phyloP scores from a whole-genome alignment of 2,113 vertebrate genomes.

The Chionis minor region DNA sequence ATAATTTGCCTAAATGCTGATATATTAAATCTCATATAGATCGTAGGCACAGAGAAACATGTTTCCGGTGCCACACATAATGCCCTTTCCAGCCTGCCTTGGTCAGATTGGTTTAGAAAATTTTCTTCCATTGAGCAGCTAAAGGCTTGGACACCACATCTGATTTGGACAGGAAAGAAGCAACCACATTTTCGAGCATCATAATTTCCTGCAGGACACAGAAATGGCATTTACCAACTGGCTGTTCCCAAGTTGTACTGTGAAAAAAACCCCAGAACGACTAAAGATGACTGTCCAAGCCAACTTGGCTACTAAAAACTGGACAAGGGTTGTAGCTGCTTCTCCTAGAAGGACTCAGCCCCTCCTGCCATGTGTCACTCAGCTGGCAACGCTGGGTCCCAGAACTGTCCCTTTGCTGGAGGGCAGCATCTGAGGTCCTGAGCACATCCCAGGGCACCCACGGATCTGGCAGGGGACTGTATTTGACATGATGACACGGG shows the following conservation, averaged over 20 bases:
- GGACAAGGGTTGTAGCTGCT: not conserved
- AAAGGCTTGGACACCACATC: not conserved
- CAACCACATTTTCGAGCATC: not conserved
- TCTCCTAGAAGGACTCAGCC: not conserved
- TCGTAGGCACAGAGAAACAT: not conserved
- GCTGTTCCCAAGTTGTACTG: not conserved
- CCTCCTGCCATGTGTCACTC: not conserved
- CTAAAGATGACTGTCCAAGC: not conserved
- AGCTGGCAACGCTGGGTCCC: not conserved
- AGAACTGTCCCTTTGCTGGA: not conserved
- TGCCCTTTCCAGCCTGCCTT: not conserved
- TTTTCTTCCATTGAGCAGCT: not conserved
- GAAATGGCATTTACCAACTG: not conserved
- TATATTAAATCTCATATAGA: not conserved
- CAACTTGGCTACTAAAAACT: not conserved
- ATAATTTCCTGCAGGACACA: not conserved
- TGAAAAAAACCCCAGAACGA: not conserved
- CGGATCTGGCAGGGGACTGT: not conserved
- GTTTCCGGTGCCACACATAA: not conserved
- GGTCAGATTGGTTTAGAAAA: not conserved
- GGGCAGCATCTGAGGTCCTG: not conserved
- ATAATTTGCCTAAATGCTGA: not conserved
- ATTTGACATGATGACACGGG: not conserved
- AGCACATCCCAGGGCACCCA: accelerated
- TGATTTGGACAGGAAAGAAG: not conserved